phyloP scores from a whole-genome alignment of 2,797 vertebrate genomes.

The Carcharodon carcharias region DNA sequence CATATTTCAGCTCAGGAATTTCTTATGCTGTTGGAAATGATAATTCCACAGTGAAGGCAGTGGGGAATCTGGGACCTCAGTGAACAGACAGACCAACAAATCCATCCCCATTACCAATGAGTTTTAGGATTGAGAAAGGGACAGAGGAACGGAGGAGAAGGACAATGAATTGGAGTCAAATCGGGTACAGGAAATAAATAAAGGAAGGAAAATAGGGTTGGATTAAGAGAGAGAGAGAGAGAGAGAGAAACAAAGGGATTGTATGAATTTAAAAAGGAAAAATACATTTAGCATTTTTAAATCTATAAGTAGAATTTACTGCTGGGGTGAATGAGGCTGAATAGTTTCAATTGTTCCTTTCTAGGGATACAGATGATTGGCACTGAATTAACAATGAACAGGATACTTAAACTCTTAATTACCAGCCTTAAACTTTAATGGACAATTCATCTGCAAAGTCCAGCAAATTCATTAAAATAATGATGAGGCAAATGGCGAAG shows the following conservation, averaged over 20 bases:
- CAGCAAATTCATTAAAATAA: background rate
- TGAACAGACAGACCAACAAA: background rate
- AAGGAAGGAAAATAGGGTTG: background rate
- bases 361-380: background rate
- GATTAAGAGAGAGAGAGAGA: background rate
- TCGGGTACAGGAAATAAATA: too few relatives aligned
- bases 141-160: background rate
- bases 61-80: too few relatives aligned
- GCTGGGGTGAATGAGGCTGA: background rate
- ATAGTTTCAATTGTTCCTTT: background rate
- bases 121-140: background rate
- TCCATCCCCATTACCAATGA: background rate
- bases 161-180: background rate
- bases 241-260: background rate
- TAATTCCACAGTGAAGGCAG: background rate
- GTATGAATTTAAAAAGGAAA: constrained; percentile 32
- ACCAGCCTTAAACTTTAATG: background rate
- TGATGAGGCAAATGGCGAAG: background rate
- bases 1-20: background rate
- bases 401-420: background rate
- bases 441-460: background rate
- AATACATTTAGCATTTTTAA: background rate
- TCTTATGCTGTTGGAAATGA: background rate
- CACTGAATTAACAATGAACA: background rate
- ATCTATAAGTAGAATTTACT: background rate